These are phyloP conservation scores for Rutilus rutilus DNA, from an alignment of 2,113 vertebrate species.

Conservation along the genomic window DNA sequence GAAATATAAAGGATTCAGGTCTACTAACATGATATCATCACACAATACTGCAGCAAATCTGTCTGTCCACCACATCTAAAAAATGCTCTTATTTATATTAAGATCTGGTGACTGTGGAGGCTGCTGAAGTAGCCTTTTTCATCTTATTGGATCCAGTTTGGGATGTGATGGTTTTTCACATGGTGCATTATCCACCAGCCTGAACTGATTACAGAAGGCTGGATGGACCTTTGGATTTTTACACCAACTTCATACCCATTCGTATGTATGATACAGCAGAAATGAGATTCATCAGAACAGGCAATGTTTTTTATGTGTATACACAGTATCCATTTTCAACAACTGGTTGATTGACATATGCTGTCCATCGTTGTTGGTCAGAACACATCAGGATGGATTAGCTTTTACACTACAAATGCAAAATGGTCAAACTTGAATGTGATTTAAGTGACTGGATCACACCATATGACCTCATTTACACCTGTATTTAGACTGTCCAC, in stretches of 20 bases:
- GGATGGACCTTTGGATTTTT: neutral
- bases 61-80: neutral
- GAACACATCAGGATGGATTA: neutral
- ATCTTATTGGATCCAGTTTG: neutral
- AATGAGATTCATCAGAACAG: neutral
- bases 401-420: neutral
- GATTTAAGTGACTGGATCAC: neutral
- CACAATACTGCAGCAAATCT: neutral
- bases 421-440: neutral
- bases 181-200: neutral
- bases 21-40: neutral
- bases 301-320: neutral
- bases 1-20: neutral
- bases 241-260: neutral
- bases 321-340: neutral
- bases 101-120: neutral
- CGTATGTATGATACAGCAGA: neutral
- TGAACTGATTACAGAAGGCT: slow-evolving; percentile 2
- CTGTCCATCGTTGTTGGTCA: neutral
- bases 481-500: slow-evolving; percentile 2
- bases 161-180: neutral
- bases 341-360: neutral
- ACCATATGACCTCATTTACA: neutral
- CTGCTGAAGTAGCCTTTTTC: neutral
- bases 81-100: neutral